Percentiles rank a stretch among this genome's conserved stretches.
phyloP scores from a whole-genome alignment of 1,140 invertebrate genomes.

The Drosophila sechellia region DNA sequence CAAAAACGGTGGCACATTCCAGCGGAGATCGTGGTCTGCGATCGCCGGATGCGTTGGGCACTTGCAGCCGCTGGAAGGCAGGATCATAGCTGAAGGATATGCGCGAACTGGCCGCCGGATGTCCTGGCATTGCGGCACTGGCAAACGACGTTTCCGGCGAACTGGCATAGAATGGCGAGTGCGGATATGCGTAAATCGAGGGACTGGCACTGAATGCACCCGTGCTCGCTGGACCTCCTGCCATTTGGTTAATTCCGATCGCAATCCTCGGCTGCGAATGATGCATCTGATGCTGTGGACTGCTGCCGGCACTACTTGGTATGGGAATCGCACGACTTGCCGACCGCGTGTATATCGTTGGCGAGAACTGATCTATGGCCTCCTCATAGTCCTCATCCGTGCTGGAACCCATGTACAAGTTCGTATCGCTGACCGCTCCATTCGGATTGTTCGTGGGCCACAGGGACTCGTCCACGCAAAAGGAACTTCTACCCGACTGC shows the following conservation, averaged over 20 bases:
- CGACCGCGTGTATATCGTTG: conserved; percentile 57
- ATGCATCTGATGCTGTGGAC: conserved; percentile 65
- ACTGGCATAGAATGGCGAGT: conserved; percentile 75
- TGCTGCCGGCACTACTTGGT: conserved; percentile 70
- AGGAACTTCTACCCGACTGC: conserved; percentile 67
- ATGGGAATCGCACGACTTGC: conserved; percentile 69
- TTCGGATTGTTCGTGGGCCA: conserved; percentile 51
- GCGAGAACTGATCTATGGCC: conserved; percentile 78
- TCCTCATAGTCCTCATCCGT: conserved; percentile 70
- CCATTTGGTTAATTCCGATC: conserved; percentile 10
- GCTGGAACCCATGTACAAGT: conserved; percentile 52
- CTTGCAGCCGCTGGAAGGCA: conserved; percentile 61
- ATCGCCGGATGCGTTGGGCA: conserved; percentile 23
- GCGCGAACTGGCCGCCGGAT: conserved; percentile 2
- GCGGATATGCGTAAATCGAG: conserved; percentile 54
- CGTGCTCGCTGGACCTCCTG: conserved; percentile 3
- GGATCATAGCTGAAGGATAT: conserved; percentile 75
- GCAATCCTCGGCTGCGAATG: conserved; percentile 4
- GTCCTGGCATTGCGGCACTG: neutral
- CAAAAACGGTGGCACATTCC: conserved; percentile 64
- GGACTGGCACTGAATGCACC: conserved; percentile 74
- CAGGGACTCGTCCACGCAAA: conserved; percentile 73
- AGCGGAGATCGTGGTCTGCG: conserved; percentile 45
- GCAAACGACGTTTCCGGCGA: conserved; percentile 61
- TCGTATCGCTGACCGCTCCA: conserved; percentile 51